Evolutionary conservation across 2,113 vertebrate genomes (phyloP).

Genomic region (Vanacampus margaritifer): DNA sequence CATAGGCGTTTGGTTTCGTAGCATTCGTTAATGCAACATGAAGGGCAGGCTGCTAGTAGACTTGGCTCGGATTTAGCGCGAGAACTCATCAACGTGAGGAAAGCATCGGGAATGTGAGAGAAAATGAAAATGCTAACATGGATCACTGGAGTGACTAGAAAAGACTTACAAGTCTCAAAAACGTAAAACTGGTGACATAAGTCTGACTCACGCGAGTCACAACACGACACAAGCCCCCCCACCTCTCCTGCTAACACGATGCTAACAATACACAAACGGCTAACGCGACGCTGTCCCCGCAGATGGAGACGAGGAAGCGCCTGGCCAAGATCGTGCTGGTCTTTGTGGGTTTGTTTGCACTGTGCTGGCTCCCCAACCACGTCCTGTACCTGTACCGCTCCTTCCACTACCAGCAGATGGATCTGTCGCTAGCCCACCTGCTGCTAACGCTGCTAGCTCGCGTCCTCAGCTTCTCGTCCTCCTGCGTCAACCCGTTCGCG

Average conservation of each 20-base stretch:
- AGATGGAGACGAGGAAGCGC: constrained; percentile 93
- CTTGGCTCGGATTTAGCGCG: no score
- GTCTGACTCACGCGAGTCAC: no score
- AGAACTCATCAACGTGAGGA: no score
- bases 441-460: constrained; percentile 82
- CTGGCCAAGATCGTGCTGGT: constrained; percentile 93
- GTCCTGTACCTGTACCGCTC: constrained; percentile 91
- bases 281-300: neutral
- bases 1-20: no score
- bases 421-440: constrained; percentile 83
- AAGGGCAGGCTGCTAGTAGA: no score
- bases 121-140: no score
- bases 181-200: no score
- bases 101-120: no score
- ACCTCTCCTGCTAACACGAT: neutral
- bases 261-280: neutral
- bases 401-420: constrained; percentile 84
- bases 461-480: constrained; percentile 89
- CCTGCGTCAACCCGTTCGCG: constrained; percentile 91
- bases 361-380: constrained; percentile 94
- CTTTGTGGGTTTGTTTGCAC: constrained; percentile 84
- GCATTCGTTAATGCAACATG: no score
- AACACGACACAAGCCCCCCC: no score
- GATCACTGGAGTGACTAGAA: no score
- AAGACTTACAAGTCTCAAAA: no score